phyloP scores from a whole-genome alignment of 2,888 invertebrate species.

The Philopedon plagiatum region DNA sequence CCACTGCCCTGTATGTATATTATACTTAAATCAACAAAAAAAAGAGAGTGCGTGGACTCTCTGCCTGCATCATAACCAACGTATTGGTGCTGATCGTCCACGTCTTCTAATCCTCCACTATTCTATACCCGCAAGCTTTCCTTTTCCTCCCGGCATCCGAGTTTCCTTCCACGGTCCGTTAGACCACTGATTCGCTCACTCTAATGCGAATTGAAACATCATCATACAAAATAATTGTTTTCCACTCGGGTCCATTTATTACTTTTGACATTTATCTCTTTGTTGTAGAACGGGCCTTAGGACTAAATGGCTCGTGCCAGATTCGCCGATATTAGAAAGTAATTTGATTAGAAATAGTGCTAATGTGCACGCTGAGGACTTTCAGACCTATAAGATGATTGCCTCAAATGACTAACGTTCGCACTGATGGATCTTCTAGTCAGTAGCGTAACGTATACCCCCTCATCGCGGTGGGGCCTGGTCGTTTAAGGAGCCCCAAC shows the following conservation, averaged over 20 bases:
- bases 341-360: conserved; percentile 34
- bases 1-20: too few relatives aligned
- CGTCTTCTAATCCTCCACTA: background rate
- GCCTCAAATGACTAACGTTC: too few relatives aligned
- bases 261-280: conserved; percentile 45
- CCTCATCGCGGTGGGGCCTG: too few relatives aligned
- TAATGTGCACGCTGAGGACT: background rate
- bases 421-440: too few relatives aligned
- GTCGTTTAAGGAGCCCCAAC: too few relatives aligned
- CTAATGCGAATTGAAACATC: conserved; percentile 58
- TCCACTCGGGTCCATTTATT: conserved; percentile 53
- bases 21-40: too few relatives aligned
- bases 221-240: conserved; percentile 55
- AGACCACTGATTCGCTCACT: conserved; percentile 37
- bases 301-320: conserved; percentile 39
- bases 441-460: too few relatives aligned
- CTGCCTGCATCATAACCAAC: too few relatives aligned
- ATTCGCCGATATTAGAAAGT: conserved; percentile 39
- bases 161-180: conserved; percentile 35
- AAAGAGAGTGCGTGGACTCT: too few relatives aligned
- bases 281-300: conserved; percentile 33
- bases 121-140: conserved; percentile 10
- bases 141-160: background rate
- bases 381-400: too few relatives aligned
- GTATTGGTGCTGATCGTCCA: conserved; percentile 9